Percentiles rank a stretch among this genome's conserved stretches.
These are phyloP conservation scores for Mormyrus iriodes DNA, from an alignment of 2,113 vertebrate species.

Conservation along the genomic window DNA sequence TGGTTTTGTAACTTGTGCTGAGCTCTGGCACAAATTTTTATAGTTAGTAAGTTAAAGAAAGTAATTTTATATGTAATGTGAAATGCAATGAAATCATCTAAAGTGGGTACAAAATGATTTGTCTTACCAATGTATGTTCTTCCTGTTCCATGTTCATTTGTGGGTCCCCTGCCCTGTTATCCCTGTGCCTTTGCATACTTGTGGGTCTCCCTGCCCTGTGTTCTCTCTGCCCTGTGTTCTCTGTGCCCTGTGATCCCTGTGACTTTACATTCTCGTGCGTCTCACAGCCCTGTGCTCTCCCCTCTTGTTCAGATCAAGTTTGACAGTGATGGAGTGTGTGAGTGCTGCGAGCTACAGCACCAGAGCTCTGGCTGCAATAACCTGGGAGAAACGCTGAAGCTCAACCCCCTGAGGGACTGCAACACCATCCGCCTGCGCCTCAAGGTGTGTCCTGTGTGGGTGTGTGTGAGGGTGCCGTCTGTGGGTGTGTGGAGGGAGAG, in stretches of 20 bases:
- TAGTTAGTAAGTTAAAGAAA: not conserved
- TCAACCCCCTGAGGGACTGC: constrained; percentile 89
- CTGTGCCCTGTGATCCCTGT: not conserved
- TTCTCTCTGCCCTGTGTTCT: not conserved
- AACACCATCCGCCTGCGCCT: constrained; percentile 84
- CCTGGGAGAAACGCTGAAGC: constrained; percentile 87
- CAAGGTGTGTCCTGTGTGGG: constrained; percentile 66
- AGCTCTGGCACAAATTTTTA: not conserved
- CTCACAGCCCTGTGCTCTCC: constrained; percentile 18
- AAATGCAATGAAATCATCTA: not conserved
- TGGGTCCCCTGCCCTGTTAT: not conserved
- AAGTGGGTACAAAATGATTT: not conserved
- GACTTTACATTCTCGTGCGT: not conserved
- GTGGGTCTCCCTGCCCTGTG: not conserved
- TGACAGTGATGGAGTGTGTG: constrained; percentile 92
- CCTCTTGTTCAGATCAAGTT: constrained; percentile 70
- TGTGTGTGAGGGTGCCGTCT: constrained; percentile 9
- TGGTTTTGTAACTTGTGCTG: not conserved
- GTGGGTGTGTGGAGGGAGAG: not conserved
- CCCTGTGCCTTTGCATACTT: not conserved
- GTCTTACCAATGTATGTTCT: not conserved
- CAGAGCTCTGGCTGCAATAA: constrained; percentile 89
- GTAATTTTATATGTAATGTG: not conserved
- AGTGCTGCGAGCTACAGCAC: constrained; percentile 90
- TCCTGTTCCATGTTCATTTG: not conserved